These are phyloP conservation scores for Helicolenus hilgendorfi DNA, from an alignment of 2,797 vertebrate genomes.

Conservation along the genomic window DNA sequence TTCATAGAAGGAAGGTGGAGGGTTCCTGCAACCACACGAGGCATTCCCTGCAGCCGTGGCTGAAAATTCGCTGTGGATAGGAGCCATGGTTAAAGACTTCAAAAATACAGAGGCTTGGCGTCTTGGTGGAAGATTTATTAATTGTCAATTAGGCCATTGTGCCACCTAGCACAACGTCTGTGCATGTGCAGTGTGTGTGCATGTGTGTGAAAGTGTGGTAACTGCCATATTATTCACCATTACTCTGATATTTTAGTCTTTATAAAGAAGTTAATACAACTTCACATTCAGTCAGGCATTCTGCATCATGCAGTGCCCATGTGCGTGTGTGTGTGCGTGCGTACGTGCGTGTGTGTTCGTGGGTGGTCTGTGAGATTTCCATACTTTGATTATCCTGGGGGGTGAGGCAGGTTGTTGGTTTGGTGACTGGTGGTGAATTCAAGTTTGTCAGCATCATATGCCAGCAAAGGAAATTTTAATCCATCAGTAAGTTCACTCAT, in stretches of 20 bases:
- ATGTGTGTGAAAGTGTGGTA: slow-evolving; percentile 6
- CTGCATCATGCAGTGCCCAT: slow-evolving; percentile 11
- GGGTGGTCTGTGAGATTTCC: slow-evolving; percentile 79
- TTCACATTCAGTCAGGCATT: slow-evolving; percentile 10
- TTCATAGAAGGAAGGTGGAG: slow-evolving; percentile 1
- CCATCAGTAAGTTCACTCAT: slow-evolving; percentile 13
- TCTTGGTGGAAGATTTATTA: slow-evolving; percentile 1
- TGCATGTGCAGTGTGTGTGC: neutral
- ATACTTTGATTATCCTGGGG: slow-evolving; percentile 54
- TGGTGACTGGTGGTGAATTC: slow-evolving; percentile 63
- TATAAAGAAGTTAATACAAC: slow-evolving; percentile 25
- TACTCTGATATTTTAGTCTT: neutral
- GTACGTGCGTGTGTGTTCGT: slow-evolving; percentile 25
- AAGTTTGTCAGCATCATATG: slow-evolving; percentile 38
- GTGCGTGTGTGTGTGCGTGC: slow-evolving; percentile 4
- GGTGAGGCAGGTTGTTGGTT: slow-evolving; percentile 41
- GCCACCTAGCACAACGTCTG: neutral
- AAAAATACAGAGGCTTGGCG: neutral
- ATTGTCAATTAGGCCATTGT: neutral
- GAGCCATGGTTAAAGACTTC: slow-evolving; percentile 1
- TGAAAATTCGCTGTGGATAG: slow-evolving; percentile 4
- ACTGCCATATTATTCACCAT: neutral
- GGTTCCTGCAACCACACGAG: slow-evolving; percentile 15
- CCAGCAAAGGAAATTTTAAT: slow-evolving; percentile 36
- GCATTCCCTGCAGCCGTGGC: slow-evolving; percentile 15